Conservation (phyloP, 2,113 vertebrate species). For the Petroica traversi region DNA sequence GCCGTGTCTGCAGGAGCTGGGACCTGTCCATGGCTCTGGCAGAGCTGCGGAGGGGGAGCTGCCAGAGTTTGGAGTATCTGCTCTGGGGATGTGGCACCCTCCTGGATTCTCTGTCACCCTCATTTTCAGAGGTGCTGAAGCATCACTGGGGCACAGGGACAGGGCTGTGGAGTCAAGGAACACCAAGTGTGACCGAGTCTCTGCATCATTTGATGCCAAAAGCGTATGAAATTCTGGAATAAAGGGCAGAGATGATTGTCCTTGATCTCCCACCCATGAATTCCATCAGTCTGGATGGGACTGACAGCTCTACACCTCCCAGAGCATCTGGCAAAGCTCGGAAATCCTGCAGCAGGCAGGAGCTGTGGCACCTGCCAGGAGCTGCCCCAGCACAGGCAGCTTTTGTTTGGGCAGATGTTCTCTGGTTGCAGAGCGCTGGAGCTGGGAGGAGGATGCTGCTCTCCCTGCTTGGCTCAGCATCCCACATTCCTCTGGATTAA, state of each 20-base stretch:
- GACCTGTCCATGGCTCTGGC: not conserved
- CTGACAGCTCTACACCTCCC: not conserved
- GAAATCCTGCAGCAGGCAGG: not conserved
- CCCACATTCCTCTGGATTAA: not conserved
- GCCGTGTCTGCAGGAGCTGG: not conserved
- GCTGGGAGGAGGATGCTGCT: not conserved
- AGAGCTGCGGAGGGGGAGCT: not conserved
- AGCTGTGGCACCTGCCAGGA: not conserved
- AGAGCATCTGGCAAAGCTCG: not conserved
- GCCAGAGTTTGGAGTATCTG: not conserved
- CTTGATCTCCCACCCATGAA: not conserved
- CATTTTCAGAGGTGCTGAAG: not conserved
- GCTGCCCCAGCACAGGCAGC: not conserved
- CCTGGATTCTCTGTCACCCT: accelerated
- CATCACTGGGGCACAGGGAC: not conserved
- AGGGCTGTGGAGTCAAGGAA: not conserved
- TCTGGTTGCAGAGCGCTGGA: not conserved
- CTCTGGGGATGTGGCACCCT: not conserved
- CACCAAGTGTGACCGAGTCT: not conserved
- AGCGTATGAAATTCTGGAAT: not conserved
- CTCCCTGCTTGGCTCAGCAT: not conserved
- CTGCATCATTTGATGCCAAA: not conserved
- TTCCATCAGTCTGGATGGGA: not conserved
- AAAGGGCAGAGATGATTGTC: not conserved
- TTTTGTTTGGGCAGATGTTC: not conserved